A percentile compares a stretch with the other conserved stretches of the same genome.
These are phyloP conservation scores for Theristus sp. DNA, from an alignment of 2,888 invertebrate species.

Conservation along the genomic window DNA sequence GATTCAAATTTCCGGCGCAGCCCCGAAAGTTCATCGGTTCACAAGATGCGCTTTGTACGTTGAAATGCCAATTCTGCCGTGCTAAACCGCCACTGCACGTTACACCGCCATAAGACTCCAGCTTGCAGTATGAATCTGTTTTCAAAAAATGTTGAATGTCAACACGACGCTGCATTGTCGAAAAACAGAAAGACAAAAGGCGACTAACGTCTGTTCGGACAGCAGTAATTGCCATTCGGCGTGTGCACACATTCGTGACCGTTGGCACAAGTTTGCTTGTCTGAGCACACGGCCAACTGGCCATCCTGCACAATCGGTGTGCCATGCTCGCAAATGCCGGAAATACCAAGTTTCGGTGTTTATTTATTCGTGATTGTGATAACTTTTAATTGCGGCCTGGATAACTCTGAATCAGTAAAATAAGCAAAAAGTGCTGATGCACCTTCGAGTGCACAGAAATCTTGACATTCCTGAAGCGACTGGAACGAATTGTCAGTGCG, in stretches of 20 bases:
- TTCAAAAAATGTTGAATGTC: background rate
- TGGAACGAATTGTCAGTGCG: conserved; percentile 12
- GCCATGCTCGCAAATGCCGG: conserved; percentile 1
- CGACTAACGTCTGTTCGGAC: conserved; percentile 4
- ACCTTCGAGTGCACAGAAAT: conserved; percentile 3
- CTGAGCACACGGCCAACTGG: conserved; percentile 7
- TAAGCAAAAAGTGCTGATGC: too few species aligned
- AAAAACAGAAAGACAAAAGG: background rate
- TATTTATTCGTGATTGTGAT: too few species aligned
- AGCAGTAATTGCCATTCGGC: conserved; percentile 8
- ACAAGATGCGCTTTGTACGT: background rate
- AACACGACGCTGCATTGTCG: background rate
- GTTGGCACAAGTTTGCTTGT: conserved; percentile 5
- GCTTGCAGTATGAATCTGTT: background rate
- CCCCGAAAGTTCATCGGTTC: background rate
- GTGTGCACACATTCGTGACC: conserved; percentile 8
- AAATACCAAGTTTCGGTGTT: background rate
- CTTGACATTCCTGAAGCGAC: conserved; percentile 4
- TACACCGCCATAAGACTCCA: background rate
- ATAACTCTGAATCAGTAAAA: too few species aligned
- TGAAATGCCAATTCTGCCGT: background rate
- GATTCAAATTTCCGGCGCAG: background rate
- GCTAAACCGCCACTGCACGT: background rate
- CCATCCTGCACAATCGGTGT: conserved; percentile 8
- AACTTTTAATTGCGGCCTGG: too few species aligned